Evolutionary conservation across 1,140 invertebrate genomes (phyloP).

Genomic region (Cydia amplana): DNA sequence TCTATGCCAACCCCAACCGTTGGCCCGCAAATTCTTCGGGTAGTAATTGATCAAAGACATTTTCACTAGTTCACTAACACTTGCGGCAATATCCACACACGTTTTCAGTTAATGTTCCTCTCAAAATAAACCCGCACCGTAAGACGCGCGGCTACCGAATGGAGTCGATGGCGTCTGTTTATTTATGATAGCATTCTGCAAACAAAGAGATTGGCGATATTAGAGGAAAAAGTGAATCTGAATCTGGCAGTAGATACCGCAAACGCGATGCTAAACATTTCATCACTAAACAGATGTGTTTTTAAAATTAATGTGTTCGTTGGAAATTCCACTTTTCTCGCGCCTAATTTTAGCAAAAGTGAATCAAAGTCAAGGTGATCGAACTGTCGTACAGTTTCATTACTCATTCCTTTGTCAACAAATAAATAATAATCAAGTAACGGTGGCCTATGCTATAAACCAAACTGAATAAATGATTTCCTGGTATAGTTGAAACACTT

Average conservation of each 20-base stretch:
- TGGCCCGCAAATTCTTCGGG: conserved; percentile 71
- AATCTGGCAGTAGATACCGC: not conserved
- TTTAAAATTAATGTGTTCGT: not conserved
- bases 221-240: not conserved
- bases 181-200: conserved; percentile 34
- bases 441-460: not conserved
- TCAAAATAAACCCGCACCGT: conserved; percentile 42
- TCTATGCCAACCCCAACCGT: conserved; percentile 73
- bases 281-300: not conserved
- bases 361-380: conserved; percentile 24
- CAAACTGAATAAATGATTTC: not conserved
- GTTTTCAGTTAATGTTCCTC: conserved; percentile 36
- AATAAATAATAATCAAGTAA: conserved; percentile 15
- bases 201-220: conserved; percentile 25
- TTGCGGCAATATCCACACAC: conserved; percentile 2
- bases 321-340: not conserved
- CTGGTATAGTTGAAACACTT: no score
- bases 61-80: conserved; percentile 17
- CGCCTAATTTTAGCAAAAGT: conserved; percentile 11
- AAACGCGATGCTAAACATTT: not conserved
- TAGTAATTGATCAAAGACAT: conserved; percentile 53
- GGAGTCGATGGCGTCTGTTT: conserved; percentile 37
- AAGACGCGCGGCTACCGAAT: conserved; percentile 37
- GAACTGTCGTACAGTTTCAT: conserved; percentile 1
- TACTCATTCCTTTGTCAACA: conserved; percentile 13